These are phyloP conservation scores for Diaperis boleti DNA, from an alignment of 2,888 invertebrate genomes.

Conservation along the genomic window DNA sequence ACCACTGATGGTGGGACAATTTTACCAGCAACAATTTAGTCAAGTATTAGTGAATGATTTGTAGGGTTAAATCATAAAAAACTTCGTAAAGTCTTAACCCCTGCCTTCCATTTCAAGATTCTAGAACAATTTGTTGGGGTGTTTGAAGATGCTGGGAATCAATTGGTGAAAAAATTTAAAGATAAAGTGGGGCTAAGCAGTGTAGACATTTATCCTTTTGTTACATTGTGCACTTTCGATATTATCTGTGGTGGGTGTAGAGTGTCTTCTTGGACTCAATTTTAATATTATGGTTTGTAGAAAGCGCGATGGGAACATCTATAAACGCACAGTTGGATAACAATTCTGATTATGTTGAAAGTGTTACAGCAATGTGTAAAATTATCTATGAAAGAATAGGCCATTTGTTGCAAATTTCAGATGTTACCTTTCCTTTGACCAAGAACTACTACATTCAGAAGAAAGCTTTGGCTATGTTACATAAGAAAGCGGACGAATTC, in stretches of 20 bases:
- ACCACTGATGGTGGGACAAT: not conserved
- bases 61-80: slow-evolving; percentile 5
- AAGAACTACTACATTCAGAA: slow-evolving; percentile 72
- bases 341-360: slow-evolving; percentile 78
- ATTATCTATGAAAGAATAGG: slow-evolving; percentile 54
- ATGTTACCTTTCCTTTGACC: slow-evolving; percentile 69
- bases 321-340: slow-evolving; percentile 78
- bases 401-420: slow-evolving; percentile 64
- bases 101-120: slow-evolving; percentile 15
- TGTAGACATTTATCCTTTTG: no score
- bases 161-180: slow-evolving; percentile 6
- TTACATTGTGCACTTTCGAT: slow-evolving; percentile 10
- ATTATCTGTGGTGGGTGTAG: slow-evolving; percentile 10
- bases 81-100: no score
- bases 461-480: slow-evolving; percentile 53
- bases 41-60: no score
- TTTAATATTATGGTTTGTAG: no score
- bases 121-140: slow-evolving; percentile 16
- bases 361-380: slow-evolving; percentile 71
- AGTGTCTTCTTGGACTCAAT: no score
- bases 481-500: slow-evolving; percentile 17
- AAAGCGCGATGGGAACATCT: slow-evolving; percentile 86
- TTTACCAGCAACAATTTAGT: no score
- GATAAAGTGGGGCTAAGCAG: slow-evolving; percentile 1
- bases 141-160: slow-evolving; percentile 5